Conservation (phyloP, 23 tunicate species). For the Botrylloides violaceus region DNA sequence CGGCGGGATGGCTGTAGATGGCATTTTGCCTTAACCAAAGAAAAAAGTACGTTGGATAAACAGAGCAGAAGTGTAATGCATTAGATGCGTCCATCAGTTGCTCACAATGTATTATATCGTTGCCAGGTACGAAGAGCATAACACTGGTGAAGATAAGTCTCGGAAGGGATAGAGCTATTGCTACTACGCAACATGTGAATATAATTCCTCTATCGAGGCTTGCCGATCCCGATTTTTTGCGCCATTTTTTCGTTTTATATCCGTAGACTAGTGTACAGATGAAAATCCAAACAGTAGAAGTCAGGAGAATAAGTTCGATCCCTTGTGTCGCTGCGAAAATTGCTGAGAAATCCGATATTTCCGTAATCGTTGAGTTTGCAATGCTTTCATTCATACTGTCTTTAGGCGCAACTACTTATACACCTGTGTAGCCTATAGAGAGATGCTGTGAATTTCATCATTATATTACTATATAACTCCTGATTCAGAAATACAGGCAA, state of each 20-base stretch:
- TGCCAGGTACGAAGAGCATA: not conserved
- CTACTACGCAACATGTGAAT: not conserved
- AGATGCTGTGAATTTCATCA: no score
- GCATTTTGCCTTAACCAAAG: conserved; percentile 47
- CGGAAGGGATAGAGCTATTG: not conserved
- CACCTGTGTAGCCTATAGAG: no score
- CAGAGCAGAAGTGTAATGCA: conserved; percentile 13
- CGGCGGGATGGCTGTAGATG: conserved; percentile 18
- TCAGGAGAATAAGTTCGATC: not conserved
- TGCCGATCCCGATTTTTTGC: not conserved
- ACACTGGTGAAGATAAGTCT: not conserved
- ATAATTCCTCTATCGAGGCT: not conserved
- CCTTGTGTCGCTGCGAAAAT: not conserved
- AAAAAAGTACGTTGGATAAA: conserved; percentile 17
- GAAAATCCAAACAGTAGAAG: not conserved
- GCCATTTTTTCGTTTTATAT: not conserved
- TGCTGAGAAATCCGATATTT: not conserved
- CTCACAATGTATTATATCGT: conserved; percentile 16
- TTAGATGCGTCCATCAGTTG: conserved; percentile 14
- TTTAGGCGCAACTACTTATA: no score
- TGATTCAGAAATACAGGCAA: no score
- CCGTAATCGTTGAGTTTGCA: no score
- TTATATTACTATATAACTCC: no score
- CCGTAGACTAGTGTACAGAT: not conserved
- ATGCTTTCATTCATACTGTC: no score